Percentiles rank a stretch among this genome's conserved stretches.
Conservation (phyloP, 2,113 vertebrate genomes). For the Lamprotornis superbus region DNA sequence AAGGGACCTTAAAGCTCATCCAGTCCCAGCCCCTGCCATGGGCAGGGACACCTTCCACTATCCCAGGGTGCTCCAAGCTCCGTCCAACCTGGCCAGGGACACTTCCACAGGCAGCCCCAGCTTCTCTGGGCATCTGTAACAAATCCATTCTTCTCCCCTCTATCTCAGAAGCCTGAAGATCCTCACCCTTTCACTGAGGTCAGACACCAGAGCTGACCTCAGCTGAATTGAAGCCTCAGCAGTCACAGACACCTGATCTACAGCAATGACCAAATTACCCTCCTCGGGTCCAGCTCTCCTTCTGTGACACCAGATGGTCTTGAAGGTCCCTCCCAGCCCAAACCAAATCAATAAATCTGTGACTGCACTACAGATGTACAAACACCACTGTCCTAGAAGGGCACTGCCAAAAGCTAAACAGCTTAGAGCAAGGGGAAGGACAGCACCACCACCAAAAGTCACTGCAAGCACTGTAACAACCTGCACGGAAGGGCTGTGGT, state of each 20-base stretch:
- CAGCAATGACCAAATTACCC: rapidly evolving
- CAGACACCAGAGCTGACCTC: not conserved
- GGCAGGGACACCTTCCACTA: not conserved
- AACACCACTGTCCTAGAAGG: not conserved
- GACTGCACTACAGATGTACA: rapidly evolving
- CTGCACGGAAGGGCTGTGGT: not conserved
- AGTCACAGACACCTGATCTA: not conserved
- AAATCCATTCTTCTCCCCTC: not conserved
- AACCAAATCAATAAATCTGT: not conserved
- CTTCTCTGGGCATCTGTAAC: not conserved
- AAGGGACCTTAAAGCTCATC: not conserved
- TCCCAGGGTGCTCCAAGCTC: rapidly evolving
- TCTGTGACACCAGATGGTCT: not conserved
- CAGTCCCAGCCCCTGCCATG: not conserved
- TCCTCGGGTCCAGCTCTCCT: not conserved
- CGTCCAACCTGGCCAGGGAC: rapidly evolving
- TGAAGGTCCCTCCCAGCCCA: not conserved
- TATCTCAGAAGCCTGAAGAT: not conserved
- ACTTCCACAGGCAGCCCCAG: not conserved
- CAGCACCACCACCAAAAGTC: not conserved
- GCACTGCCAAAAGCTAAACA: not conserved
- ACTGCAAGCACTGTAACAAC: not conserved
- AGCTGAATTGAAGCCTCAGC: not conserved
- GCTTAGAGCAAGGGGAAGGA: not conserved
- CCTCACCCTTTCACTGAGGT: not conserved